Evolutionary conservation across 2,888 invertebrate species (phyloP), one percentile per base, ranked within the genome.

Genomic region (Onthophagus sagittarius): DNA sequence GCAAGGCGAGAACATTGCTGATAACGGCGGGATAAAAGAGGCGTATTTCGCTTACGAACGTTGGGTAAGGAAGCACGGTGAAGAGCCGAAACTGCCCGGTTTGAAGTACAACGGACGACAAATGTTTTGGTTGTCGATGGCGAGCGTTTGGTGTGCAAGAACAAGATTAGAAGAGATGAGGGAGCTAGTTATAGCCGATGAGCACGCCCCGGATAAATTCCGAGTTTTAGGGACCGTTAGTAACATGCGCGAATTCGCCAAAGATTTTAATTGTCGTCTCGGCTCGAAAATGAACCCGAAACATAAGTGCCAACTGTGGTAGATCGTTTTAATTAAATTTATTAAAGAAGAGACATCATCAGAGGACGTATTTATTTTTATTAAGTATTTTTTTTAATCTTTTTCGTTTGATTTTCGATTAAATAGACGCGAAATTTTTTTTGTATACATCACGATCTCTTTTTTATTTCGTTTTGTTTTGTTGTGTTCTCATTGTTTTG

Each of bases 1-100:
- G 0, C 95, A 96, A 85, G 96, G 96, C 13, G 97, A 97, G 84
- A 97, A 97, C 84, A 97, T 97, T 75, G 97, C 97, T 0, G 97
- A 97, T 84, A 97, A 96, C 83, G 97, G 96, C 5, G 97, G 97
- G 3, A 91, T 97, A 77, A 97, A 96, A 83, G 94, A 97, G 84
- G 94, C 97, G 0, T 98, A 85, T 79, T 79, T 83, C 76, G 85
- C 85, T 63, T 85, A 85, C 76, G 78, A 81, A 70, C 80, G 79
- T 71, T 84, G 83, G 84, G 80, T 83, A 71, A 77, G 78, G 33
- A 78, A 82, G n/a, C 79, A 83, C 75, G 83, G 83, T 32, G 81
- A 82, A 71, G 85, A 85, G 75, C 79, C 79, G 5, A 76, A 71
- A 73, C 77, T 85, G 70, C 84, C 84, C 2, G 84, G 84, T 23